Evolutionary conservation across 2,797 vertebrate genomes (phyloP).

Genomic region (Arremon aurantiirostris): DNA sequence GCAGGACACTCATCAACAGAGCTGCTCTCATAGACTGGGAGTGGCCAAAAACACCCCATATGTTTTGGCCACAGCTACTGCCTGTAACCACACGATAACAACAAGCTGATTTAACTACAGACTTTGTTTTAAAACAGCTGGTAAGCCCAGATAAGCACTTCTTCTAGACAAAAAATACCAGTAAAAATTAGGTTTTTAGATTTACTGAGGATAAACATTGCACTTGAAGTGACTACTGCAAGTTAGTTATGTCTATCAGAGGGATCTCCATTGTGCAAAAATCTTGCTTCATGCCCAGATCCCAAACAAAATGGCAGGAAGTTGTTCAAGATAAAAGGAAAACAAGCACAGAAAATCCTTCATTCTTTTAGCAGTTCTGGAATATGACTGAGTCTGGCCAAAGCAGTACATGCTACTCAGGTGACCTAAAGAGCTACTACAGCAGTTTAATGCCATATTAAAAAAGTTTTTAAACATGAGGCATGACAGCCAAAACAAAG

Average conservation of each 20-base stretch:
- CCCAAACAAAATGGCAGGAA: neutral
- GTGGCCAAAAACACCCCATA: fast-evolving
- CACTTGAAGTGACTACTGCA: neutral
- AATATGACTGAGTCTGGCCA: neutral
- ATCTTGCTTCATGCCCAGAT: neutral
- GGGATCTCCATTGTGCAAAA: neutral
- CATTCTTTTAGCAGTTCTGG: neutral
- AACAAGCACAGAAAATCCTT: neutral
- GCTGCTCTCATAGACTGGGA: neutral
- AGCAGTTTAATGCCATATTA: neutral
- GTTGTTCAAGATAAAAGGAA: neutral
- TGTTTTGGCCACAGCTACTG: neutral
- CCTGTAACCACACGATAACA: neutral
- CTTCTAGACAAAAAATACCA: neutral
- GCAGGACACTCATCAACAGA: neutral
- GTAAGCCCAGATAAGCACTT: constrained; percentile 13
- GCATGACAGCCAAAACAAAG: neutral
- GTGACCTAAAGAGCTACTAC: neutral
- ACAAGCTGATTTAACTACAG: neutral
- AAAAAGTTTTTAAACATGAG: neutral
- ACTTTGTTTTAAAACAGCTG: neutral
- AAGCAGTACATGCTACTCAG: neutral
- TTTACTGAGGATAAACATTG: neutral
- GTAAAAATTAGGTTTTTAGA: neutral
- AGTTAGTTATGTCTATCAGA: neutral